Percentiles rank a stretch among this genome's conserved stretches.
Evolutionary conservation across 2,888 invertebrate genomes (phyloP).

Genomic region (Stenurella melanura): DNA sequence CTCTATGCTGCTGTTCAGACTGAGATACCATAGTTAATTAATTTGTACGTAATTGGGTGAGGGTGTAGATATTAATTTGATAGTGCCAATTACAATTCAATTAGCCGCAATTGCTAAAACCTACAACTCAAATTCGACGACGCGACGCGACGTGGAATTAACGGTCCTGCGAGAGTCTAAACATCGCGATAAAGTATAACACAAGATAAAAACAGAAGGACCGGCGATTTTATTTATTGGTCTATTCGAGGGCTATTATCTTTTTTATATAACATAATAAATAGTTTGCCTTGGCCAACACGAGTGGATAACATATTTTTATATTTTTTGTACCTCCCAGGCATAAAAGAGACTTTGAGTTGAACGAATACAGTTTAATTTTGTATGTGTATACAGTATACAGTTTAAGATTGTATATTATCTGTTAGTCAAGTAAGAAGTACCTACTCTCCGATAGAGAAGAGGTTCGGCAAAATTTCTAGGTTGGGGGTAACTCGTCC

Average conservation of each 20-base stretch:
- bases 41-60: conserved; percentile 22
- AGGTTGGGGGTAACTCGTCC: no score
- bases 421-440: no score
- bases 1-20: not conserved
- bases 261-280: conserved; percentile 51
- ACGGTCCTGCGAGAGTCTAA: conserved; percentile 37
- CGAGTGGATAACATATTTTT: conserved; percentile 25
- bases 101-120: conserved; percentile 2
- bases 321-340: not conserved
- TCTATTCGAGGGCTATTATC: conserved; percentile 49
- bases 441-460: no score
- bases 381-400: no score
- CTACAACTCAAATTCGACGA: conserved; percentile 14
- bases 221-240: conserved; percentile 53
- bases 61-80: conserved; percentile 43
- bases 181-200: conserved; percentile 47
- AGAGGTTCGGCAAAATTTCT: no score
- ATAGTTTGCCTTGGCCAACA: conserved; percentile 39
- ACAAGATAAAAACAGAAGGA: conserved; percentile 48
- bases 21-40: not conserved
- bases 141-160: conserved; percentile 20
- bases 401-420: no score
- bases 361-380: not conserved
- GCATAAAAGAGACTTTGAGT: not conserved
- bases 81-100: conserved; percentile 39